Evolutionary conservation across 2,113 vertebrate genomes (phyloP).

Genomic region (Corvus cornix): DNA sequence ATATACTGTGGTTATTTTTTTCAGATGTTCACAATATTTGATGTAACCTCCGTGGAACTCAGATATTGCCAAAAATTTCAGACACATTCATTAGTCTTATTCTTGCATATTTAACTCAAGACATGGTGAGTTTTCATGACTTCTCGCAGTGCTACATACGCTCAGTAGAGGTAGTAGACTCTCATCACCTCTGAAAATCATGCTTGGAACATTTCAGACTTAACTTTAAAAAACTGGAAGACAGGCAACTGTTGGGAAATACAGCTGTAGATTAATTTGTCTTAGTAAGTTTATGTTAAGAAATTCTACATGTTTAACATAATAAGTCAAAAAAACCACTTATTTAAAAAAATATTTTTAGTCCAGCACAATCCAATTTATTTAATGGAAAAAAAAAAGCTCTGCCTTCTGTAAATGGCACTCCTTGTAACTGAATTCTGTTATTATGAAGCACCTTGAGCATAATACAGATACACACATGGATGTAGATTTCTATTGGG

Average conservation of each 20-base stretch:
- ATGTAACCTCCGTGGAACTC: neutral
- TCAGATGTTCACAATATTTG: neutral
- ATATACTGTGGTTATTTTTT: neutral
- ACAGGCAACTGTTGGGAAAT: neutral
- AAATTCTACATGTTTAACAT: neutral
- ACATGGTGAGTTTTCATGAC: neutral
- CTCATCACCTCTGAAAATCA: neutral
- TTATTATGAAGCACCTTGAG: neutral
- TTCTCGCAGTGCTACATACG: neutral
- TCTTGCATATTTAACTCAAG: neutral
- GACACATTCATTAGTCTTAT: neutral
- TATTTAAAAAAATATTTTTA: neutral
- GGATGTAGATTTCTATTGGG: neutral
- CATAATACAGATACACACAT: neutral
- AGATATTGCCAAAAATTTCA: neutral
- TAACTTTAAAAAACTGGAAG: neutral
- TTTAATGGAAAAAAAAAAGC: neutral
- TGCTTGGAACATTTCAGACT: neutral
- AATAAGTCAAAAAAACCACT: rapidly evolving
- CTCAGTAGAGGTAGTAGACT: neutral
- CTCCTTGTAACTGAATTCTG: neutral
- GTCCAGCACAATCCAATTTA: neutral
- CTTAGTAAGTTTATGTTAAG: neutral
- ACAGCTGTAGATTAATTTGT: neutral
- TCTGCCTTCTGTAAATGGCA: neutral